phyloP scores from a whole-genome alignment of 2,797 vertebrate species.

The Valencia hispanica region DNA sequence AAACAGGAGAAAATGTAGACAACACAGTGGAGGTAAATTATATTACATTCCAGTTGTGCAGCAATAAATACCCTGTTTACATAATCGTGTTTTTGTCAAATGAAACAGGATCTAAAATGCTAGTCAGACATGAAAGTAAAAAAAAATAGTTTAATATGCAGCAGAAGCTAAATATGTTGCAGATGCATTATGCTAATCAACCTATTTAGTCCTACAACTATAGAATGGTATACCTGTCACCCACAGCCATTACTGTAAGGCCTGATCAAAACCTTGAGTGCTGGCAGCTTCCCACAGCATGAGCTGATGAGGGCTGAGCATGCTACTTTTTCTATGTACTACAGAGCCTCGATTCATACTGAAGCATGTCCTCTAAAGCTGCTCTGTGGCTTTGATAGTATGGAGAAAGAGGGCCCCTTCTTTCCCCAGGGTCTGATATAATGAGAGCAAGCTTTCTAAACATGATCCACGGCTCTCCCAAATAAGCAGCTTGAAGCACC shows the following conservation, averaged over 20 bases:
- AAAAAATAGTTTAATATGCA: conserved; percentile 35
- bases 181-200: conserved; percentile 78
- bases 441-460: conserved; percentile 79
- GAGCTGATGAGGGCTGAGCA: conserved; percentile 72
- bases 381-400: conserved; percentile 75
- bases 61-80: conserved; percentile 72
- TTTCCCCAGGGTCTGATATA: conserved; percentile 80
- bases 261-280: conserved; percentile 79
- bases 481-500: conserved; percentile 71
- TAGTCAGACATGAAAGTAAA: conserved; percentile 34
- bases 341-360: conserved; percentile 66
- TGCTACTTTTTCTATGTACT: conserved; percentile 70
- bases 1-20: conserved; percentile 41
- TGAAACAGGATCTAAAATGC: conserved; percentile 52
- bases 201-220: conserved; percentile 70
- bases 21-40: conserved; percentile 46
- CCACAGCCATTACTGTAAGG: conserved; percentile 62
- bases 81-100: conserved; percentile 67
- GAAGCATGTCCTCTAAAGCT: conserved; percentile 74
- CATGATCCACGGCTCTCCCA: conserved; percentile 73
- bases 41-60: conserved; percentile 37
- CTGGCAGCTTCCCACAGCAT: conserved; percentile 72
- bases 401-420: conserved; percentile 65
- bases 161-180: conserved; percentile 65
- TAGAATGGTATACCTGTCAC: conserved; percentile 75